These are phyloP conservation scores for Microplitis deprimator DNA, from an alignment of 2,888 invertebrate genomes.

Conservation along the genomic window DNA sequence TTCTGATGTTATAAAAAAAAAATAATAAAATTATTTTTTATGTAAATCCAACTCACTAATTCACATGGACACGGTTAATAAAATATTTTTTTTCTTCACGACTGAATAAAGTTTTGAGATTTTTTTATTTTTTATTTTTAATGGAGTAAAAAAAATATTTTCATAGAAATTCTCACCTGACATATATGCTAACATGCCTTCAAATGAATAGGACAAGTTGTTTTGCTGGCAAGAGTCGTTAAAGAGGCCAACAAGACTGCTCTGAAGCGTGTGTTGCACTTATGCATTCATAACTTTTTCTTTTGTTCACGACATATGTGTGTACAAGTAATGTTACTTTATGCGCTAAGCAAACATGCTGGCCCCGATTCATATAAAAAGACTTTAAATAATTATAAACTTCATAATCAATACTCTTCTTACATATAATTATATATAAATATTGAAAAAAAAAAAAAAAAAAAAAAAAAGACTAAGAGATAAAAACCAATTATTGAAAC, in stretches of 20 bases:
- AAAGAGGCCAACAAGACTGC: conserved; percentile 28
- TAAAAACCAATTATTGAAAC: no score
- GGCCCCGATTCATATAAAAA: conserved; percentile 10
- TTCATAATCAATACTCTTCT: neutral
- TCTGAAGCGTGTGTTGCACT: conserved; percentile 14
- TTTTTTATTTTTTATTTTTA: neutral
- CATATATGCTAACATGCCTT: conserved; percentile 6
- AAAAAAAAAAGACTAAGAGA: no score
- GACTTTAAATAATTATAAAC: neutral
- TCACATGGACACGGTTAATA: neutral
- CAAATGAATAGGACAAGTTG: conserved; percentile 16
- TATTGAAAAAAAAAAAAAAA: no score
- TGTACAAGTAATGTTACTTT: conserved; percentile 16
- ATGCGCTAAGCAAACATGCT: conserved; percentile 21
- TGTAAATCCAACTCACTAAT: neutral
- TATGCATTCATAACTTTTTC: conserved; percentile 29
- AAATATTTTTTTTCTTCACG: conserved; percentile 7
- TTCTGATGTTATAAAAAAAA: neutral
- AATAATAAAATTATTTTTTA: neutral
- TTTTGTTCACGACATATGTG: conserved; percentile 28
- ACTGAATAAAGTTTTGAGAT: neutral
- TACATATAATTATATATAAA: no score
- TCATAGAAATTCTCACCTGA: conserved; percentile 24
- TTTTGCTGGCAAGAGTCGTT: conserved; percentile 27
- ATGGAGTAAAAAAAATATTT: conserved; percentile 14